These are phyloP conservation scores for Crossaster papposus DNA, from an alignment of 53 echinoderm and acorn worm genomes.

Conservation along the genomic window DNA sequence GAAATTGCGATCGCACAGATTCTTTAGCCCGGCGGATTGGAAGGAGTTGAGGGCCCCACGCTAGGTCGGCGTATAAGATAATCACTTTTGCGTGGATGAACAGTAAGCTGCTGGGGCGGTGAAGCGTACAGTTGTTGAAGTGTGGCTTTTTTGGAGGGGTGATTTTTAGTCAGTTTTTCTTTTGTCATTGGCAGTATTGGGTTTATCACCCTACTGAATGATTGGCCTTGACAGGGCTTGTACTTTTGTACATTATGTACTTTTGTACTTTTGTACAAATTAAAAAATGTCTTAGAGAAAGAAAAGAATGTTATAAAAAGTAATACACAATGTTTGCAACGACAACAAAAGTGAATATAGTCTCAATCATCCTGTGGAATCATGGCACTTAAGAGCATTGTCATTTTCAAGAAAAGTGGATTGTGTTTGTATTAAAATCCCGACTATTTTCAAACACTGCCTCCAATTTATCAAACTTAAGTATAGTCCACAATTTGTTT, in stretches of 20 bases:
- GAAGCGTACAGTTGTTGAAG: constrained; percentile 1
- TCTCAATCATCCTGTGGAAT: too few species aligned
- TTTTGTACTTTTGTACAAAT: not conserved
- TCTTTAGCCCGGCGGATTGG: not conserved
- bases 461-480: too few species aligned
- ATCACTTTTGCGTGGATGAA: constrained; percentile 24
- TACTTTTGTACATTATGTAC: constrained; percentile 36
- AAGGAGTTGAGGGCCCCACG: constrained; percentile 1
- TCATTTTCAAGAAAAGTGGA: too few species aligned
- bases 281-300: not conserved
- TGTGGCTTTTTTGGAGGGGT: not conserved
- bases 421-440: too few species aligned
- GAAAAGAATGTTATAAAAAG: too few species aligned
- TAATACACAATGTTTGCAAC: too few species aligned
- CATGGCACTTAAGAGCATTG: too few species aligned
- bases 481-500: too few species aligned
- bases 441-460: too few species aligned
- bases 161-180: not conserved
- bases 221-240: constrained; percentile 22
- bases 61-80: not conserved
- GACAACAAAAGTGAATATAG: too few species aligned
- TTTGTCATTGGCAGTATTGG: not conserved
- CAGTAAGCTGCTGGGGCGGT: constrained; percentile 8
- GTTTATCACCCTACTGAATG: too few species aligned
- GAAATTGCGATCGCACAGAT: not conserved